Evolutionary conservation across 2,888 invertebrate genomes (phyloP), one percentile per base, ranked within the genome.

Genomic region (Agriotes lineatus): DNA sequence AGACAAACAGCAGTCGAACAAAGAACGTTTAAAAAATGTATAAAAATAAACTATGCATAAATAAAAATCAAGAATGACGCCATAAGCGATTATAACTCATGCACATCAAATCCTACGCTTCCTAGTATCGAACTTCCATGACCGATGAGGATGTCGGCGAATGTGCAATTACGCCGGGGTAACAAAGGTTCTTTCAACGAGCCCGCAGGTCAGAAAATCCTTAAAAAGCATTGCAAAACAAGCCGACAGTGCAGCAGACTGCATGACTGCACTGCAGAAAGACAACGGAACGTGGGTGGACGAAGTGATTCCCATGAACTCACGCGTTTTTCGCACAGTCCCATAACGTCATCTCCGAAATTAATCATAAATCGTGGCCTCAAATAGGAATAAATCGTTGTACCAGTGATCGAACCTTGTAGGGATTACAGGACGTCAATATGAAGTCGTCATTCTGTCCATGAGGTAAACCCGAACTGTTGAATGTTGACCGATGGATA

Each of bases 41-140:
- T n/a, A 12, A 30, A 22, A 22, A 52, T 52, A 16, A 22, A 19
- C n/a, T 25, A 7, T 25, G 33, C 33, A 33, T 25, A 48, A 19
- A 52, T 52, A 52, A 30, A 52, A 25, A 25, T 25, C 7, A 25
- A n/a, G 19, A 16, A 6, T 52, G 52, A 52, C 33, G 33, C 25
- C 52, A 52, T 33, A 4, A 33, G n/a, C 22, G 16, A 52, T 52
- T 52, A 33, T 52, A 52, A 33, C 52, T 30, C 18, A 52, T 33
- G 52, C 30, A 52, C 12, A 52, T 52, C 25, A 52, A 52, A 52
- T 30, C 52, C 52, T 14, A 52, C 52, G 52, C 52, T 52, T 33
- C 33, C 33, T 5, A 52, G 52, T 52, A 33, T 33, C 52, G 25
- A 52, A 16, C 25, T 22, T 10, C 10, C n/a, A 48, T 12, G n/a